phyloP scores from a whole-genome alignment of 2,797 vertebrate species.

The Microctenopoma stevenorrisi region DNA sequence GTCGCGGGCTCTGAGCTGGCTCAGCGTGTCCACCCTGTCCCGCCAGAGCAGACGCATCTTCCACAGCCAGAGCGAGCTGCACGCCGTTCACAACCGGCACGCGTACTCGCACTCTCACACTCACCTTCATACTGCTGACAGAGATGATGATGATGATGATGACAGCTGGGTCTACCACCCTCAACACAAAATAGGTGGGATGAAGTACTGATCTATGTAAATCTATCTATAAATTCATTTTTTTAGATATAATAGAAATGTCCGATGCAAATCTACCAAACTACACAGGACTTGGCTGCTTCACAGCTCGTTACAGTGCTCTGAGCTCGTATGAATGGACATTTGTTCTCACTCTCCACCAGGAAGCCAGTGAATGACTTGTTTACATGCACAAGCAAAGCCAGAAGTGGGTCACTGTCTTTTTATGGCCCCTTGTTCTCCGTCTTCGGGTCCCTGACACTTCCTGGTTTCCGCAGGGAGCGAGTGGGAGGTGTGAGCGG shows the following conservation, averaged over 20 bases:
- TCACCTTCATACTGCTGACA: constrained; percentile 53
- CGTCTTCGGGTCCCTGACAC: constrained; percentile 39
- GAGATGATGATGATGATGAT: constrained; percentile 85
- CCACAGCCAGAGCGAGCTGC: constrained; percentile 91
- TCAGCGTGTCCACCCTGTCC: constrained; percentile 91
- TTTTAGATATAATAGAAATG: no score
- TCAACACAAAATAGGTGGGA: constrained; percentile 92
- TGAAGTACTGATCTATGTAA: neutral
- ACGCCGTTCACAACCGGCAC: constrained; percentile 71
- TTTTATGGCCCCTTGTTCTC: constrained; percentile 72
- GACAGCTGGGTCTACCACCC: constrained; percentile 89
- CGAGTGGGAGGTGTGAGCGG: neutral
- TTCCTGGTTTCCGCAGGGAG: constrained; percentile 55
- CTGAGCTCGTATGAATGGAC: constrained; percentile 36
- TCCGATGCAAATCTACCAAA: neutral
- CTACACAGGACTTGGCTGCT: neutral
- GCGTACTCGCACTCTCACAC: constrained; percentile 67
- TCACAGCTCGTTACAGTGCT: constrained; percentile 24
- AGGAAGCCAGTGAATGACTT: constrained; percentile 66
- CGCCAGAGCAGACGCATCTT: constrained; percentile 92
- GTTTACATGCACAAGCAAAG: constrained; percentile 64
- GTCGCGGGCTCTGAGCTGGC: constrained; percentile 93
- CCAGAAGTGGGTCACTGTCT: constrained; percentile 68
- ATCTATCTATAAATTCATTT: no score
- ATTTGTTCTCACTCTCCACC: constrained; percentile 37